Evolutionary conservation across 2,888 invertebrate genomes (phyloP).

Genomic region (Macaria notata): DNA sequence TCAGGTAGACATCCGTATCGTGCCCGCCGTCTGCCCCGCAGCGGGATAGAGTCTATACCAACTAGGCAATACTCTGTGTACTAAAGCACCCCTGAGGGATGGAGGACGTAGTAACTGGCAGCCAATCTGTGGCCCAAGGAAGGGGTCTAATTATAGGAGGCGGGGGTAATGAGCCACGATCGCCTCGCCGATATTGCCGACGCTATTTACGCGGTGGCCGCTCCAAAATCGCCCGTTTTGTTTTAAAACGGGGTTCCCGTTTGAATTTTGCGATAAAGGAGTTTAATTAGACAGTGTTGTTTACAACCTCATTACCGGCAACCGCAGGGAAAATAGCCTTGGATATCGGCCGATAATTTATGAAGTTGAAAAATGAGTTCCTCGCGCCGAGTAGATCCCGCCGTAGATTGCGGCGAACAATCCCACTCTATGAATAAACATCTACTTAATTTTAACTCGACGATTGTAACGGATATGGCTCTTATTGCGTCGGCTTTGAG

Average conservation of each 20-base stretch:
- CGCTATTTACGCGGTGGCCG: conserved; percentile 79
- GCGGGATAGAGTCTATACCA: background rate
- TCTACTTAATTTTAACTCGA: conserved; percentile 47
- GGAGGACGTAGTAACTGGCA: conserved; percentile 12
- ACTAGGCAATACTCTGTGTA: conserved; percentile 12
- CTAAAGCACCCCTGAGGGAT: conserved; percentile 19
- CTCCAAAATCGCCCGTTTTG: conserved; percentile 80
- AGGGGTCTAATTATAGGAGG: conserved; percentile 75
- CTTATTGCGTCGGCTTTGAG: conserved; percentile 38
- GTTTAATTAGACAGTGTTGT: conserved; percentile 81
- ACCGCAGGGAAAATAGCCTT: conserved; percentile 66
- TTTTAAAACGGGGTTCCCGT: conserved; percentile 80
- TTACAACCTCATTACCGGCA: conserved; percentile 80
- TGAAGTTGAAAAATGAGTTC: conserved; percentile 77
- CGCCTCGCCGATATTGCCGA: conserved; percentile 79
- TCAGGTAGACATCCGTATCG: conserved; percentile 39
- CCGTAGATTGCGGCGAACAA: conserved; percentile 61
- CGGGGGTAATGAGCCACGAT: conserved; percentile 80
- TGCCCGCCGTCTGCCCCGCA: conserved; percentile 22
- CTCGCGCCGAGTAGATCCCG: conserved; percentile 62
- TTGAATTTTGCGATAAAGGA: conserved; percentile 82
- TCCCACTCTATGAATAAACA: conserved; percentile 64
- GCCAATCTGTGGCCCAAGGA: conserved; percentile 40
- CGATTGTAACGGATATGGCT: conserved; percentile 34
- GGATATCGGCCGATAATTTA: conserved; percentile 77